Base-by-base conservation (phyloP, 2,797 vertebrate genomes). In the Galaxias olidus region DNA sequence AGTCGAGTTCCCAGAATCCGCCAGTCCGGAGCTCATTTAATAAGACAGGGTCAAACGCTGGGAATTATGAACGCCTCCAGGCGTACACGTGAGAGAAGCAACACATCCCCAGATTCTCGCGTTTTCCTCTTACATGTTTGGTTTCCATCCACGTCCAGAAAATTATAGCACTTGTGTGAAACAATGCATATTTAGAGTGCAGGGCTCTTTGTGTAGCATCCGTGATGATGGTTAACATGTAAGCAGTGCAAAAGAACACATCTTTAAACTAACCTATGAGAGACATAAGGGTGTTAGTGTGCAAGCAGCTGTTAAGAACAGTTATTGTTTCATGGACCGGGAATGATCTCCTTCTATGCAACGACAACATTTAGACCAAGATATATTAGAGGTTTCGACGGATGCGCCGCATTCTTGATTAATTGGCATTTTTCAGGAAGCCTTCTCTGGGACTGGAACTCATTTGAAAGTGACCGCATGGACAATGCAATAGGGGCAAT, bases 41-140 rank as follows among this genome's bases (percentile, higher is more conserved):
- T 48, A 45, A 68, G 72, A 73, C 71, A 74, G 76, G 78, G 78
- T 78, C 47, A 74, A 74, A 54, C 63, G 52, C 70, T 72, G 65
- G 60, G 75, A 83, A 82, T 79, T 74, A 78, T 68, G 45, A 59
- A 62, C 44, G 65, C 83, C 80, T 80, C 44, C 20, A 70, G 86
- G 78, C 68, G 54, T 65, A 65, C 67, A 68, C 65, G 70, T 14
- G 9, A 59, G 49, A 54, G 15, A 66, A 75, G 71, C 72, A 63
- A 75, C 59, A 41, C 65, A 51, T 70, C 20, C 59, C 62, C 70
- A 71, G 59, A 66, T 60, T 74, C 49, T 51, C 54, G 52, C 64
- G 61, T 76, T 82, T 72, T 50, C 17, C 44, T 30, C 7, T 1
- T 60, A 69, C 59, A 69, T 56, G 50, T 81, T 79, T 73, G 75